These are phyloP conservation scores for Mythimna lalbum DNA, from an alignment of 2,888 invertebrate species.

Conservation along the genomic window DNA sequence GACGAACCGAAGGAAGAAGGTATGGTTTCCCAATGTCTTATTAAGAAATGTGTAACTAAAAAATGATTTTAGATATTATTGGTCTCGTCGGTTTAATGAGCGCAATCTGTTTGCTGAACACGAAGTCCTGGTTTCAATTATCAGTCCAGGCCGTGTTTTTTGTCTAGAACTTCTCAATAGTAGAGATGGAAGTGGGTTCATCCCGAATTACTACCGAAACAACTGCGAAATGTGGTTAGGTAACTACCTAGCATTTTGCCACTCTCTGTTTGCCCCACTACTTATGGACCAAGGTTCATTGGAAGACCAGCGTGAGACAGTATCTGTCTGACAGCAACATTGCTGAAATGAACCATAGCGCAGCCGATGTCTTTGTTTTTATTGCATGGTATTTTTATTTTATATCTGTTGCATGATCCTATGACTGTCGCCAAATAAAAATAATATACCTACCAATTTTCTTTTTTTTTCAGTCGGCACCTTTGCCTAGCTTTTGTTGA, in stretches of 20 bases:
- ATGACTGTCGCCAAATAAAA: too few species aligned
- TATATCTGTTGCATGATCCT: too few species aligned
- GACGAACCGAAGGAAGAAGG: constrained; percentile 59
- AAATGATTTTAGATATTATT: background rate
- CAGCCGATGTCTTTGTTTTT: background rate
- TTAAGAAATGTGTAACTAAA: background rate
- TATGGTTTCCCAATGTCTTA: constrained; percentile 38
- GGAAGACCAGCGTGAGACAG: too few species aligned
- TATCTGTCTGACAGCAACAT: too few species aligned
- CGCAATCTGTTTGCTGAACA: background rate
- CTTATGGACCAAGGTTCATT: too few species aligned
- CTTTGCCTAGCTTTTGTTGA: background rate
- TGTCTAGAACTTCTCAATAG: background rate
- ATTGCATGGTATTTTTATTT: too few species aligned
- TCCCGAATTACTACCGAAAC: background rate
- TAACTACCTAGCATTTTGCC: too few species aligned
- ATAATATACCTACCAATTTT: too few species aligned
- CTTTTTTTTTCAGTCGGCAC: too few species aligned
- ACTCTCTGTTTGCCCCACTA: too few species aligned
- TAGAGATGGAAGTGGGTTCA: background rate
- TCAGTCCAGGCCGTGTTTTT: background rate
- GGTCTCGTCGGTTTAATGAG: background rate
- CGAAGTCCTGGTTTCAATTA: background rate
- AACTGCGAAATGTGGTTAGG: background rate
- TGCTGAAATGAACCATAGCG: too few species aligned